A percentile compares a stretch with the other conserved stretches of the same genome.
phyloP scores from a whole-genome alignment of 2,797 vertebrate species.

The Rhinophrynus dorsalis region DNA sequence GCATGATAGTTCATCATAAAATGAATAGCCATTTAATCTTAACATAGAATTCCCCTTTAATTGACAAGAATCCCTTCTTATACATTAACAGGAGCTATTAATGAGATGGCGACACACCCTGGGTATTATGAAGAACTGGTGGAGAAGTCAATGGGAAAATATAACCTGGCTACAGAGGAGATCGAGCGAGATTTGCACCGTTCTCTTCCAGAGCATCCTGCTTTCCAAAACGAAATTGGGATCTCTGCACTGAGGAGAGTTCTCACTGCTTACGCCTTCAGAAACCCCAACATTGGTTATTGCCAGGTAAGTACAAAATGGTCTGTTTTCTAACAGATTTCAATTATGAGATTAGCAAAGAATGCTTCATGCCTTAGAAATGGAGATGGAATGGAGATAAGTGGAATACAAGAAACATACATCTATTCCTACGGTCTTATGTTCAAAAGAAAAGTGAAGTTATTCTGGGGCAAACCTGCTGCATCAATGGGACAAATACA shows the following conservation, averaged over 20 bases:
- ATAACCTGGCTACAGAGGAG: constrained; percentile 95
- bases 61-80: neutral
- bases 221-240: constrained; percentile 98
- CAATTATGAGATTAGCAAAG: no score
- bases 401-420: no score
- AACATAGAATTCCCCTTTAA: no score
- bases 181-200: constrained; percentile 97
- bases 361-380: no score
- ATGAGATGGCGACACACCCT: constrained; percentile 94
- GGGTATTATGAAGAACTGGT: constrained; percentile 97
- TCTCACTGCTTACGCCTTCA: constrained; percentile 94
- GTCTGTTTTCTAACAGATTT: no score
- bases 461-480: no score
- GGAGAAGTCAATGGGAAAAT: constrained; percentile 96
- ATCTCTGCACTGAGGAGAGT: constrained; percentile 94
- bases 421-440: no score
- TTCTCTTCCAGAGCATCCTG: constrained; percentile 94
- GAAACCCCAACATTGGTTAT: constrained; percentile 97
- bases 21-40: no score
- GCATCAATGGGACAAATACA: no score
- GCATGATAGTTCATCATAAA: no score
- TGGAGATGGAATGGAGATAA: no score
- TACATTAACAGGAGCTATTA: constrained; percentile 81
- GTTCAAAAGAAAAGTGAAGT: no score
- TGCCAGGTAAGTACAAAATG: constrained; percentile 86